Conservation (phyloP, 2,888 invertebrate genomes). For the Priocnemis perturbator region DNA sequence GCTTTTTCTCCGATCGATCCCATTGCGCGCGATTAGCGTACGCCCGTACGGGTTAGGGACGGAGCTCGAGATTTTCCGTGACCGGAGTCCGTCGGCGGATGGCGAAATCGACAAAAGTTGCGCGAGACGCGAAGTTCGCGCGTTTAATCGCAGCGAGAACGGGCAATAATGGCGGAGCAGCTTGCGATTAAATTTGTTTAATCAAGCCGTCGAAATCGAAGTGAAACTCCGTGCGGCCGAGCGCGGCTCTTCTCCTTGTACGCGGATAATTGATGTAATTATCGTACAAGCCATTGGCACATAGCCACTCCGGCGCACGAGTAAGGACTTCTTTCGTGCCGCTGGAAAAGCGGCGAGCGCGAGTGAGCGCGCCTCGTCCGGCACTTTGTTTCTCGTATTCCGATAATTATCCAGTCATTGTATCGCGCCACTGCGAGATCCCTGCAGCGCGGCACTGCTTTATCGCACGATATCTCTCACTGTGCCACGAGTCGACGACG, state of each 20-base stretch:
- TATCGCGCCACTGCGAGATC: neutral
- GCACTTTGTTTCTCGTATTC: constrained; percentile 46
- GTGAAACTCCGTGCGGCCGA: constrained; percentile 49
- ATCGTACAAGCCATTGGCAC: constrained; percentile 56
- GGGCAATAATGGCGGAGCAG: constrained; percentile 28
- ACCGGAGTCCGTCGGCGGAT: too few relatives aligned
- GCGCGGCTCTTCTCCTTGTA: constrained; percentile 24
- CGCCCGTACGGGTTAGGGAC: too few relatives aligned
- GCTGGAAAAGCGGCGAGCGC: constrained; percentile 14
- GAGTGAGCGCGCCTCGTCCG: neutral
- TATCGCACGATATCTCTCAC: neutral
- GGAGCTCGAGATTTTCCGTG: too few relatives aligned
- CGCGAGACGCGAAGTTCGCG: constrained; percentile 11
- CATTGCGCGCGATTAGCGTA: too few relatives aligned
- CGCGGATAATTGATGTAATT: constrained; percentile 61
- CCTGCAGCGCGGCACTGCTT: too few relatives aligned
- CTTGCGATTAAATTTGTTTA: constrained; percentile 51
- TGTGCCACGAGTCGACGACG: neutral
- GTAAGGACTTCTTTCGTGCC: constrained; percentile 42
- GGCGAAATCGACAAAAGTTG: neutral
- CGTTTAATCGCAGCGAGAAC: constrained; percentile 32
- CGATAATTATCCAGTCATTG: constrained; percentile 46
- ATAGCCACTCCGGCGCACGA: constrained; percentile 33
- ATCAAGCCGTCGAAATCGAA: constrained; percentile 54
- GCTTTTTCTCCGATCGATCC: too few relatives aligned